These are phyloP conservation scores for Morbakka virulenta DNA, from an alignment of 30 jellyfish, hydroid and myxozoan genomes.

Conservation along the genomic window DNA sequence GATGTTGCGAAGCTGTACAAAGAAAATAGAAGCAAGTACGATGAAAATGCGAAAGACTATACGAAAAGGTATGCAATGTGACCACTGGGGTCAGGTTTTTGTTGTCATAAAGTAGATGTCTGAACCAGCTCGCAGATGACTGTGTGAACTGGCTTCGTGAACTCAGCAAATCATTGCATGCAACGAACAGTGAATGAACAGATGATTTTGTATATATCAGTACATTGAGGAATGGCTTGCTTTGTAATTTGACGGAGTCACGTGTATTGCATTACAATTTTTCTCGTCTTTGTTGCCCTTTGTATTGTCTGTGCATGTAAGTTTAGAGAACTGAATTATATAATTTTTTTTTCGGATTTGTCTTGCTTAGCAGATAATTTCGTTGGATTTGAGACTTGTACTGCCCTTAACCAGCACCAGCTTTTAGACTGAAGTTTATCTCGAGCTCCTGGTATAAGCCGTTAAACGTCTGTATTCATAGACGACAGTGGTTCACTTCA, in stretches of 20 bases:
- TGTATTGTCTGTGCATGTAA: not conserved
- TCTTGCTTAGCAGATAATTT: too few species aligned
- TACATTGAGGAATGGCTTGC: not conserved
- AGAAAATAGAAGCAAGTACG: slow-evolving; percentile 59
- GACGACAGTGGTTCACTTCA: too few species aligned
- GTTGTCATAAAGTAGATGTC: not conserved
- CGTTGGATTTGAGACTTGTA: too few species aligned
- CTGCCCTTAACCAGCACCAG: too few species aligned
- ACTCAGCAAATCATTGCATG: too few species aligned
- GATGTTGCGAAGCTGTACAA: slow-evolving; percentile 84
- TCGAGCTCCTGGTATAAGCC: too few species aligned
- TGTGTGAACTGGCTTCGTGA: too few species aligned
- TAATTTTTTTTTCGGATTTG: not conserved
- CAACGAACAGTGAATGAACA: not conserved
- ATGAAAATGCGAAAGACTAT: slow-evolving; percentile 85
- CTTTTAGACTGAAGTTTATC: too few species aligned
- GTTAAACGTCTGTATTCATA: too few species aligned
- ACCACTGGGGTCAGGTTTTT: not conserved
- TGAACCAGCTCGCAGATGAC: too few species aligned
- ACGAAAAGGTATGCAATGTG: slow-evolving; percentile 91
- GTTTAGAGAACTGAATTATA: not conserved
- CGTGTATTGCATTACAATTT: not conserved
- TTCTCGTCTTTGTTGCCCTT: not conserved
- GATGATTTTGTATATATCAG: not conserved
- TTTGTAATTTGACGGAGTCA: not conserved